Evolutionary conservation across 2,113 vertebrate species (phyloP), one percentile per base, ranked within the genome.

Genomic region (Equus quagga): DNA sequence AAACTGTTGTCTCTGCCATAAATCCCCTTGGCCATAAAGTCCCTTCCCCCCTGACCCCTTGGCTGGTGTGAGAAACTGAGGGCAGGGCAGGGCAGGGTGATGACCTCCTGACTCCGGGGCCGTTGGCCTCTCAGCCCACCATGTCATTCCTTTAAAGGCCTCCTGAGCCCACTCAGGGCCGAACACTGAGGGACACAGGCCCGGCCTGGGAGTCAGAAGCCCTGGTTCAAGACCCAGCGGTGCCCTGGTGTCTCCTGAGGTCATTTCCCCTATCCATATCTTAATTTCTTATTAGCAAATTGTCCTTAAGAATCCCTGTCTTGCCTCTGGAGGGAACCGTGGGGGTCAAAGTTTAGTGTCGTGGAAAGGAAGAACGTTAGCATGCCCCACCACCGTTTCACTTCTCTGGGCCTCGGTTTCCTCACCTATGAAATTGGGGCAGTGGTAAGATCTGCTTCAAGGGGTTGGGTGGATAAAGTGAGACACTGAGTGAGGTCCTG

Each of bases 1-100:
- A 96, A 96, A 98, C 96, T 97, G 97, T 96, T 97, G 92, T 96
- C 93, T 97, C 96, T 97, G 97, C 87, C 98, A 98, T 98, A 98
- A 98, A 98, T 97, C 94, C 97, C 96, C 83, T 67, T 8, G 0
- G 97, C 96, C 97, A 98, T 97, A 98, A 98, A 97, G 97, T 65
- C 44, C 94, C 87, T 96, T 94, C 81, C 51, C 96, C 96, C 28
- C 19, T 69, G 89, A 95, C 96, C 96, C 94, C 87, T 60, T 44
- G 88, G 97, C 26, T 83, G 80, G 86, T 95, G 98, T 98, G 98
- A 98, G 97, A 97, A 95, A 94, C 96, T 90, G 95, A 98, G 96
- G 94, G 94, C 97, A 98, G 97, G 97, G 89, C 94, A 98, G 95
- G 97, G 96, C 96, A 90, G 86, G 94, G 97, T 91, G 97, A 96